Base-by-base conservation (phyloP, 2,797 vertebrate species). In the Vipera ursinii region DNA sequence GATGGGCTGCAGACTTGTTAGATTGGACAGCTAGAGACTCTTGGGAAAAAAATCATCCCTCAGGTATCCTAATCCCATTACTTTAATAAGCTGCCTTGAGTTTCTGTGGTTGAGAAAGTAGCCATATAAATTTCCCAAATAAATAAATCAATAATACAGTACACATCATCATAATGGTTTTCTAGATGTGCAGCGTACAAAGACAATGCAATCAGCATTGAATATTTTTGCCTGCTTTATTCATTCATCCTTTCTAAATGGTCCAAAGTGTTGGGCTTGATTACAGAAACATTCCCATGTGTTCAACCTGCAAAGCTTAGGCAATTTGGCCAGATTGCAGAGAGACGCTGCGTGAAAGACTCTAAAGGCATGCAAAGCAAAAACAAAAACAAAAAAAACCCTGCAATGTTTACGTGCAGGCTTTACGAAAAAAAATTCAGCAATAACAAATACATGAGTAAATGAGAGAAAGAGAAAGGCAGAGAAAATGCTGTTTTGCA, bases 371-470 rank as follows among this genome's bases (percentile, higher is more conserved):
- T 93, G 90, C 38, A 60, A 60, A 87, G 56, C 92, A 92, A 60
- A 92, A 93, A 61, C 38, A 87, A 95, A 15, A 69, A 7, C 5
- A 69, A 32, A 15, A 69, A 61, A 61, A 61, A 24, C 4, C 57
- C n/a, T 69, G 65, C 65, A 69, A 69, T 15, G 14, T 61, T 95
- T 89, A 44, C 63, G 51, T 14, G 20, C 78, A 92, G 60, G 86
- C 89, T n/a, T 94, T 95, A 93, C 90, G 96, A 96, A 95, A 57
- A 93, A 57, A 93, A 53, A 92, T 94, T 94, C 93, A 94, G 90
- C 91, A 93, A 95, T 85, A 88, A 93, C 15, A 95, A 95, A 90
- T 90, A 95, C 89, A 95, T 91, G 90, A 88, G 91, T 91, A 78
- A 53, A 63, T 88, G 60, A n/a, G 44, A 6, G 28, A 89, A 28